Evolutionary conservation across 53 echinoderm and acorn worm species (phyloP).

Genomic region (Apostichopus leukothele): DNA sequence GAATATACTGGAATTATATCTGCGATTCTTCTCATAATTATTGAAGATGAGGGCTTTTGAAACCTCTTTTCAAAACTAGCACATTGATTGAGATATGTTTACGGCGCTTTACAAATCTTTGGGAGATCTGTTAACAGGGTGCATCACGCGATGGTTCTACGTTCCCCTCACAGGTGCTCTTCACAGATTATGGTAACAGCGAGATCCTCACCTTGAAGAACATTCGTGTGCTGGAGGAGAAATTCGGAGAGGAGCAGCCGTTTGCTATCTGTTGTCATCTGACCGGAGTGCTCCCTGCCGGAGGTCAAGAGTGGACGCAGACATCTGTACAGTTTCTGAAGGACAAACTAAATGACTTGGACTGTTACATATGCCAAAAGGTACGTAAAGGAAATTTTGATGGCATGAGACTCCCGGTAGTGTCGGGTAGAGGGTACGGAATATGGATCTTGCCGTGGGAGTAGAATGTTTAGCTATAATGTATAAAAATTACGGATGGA

Average conservation of each 20-base stretch:
- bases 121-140: no score
- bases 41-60: no score
- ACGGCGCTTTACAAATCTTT: no score
- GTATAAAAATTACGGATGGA: no score
- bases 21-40: no score
- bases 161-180: constrained; percentile 61
- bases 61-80: no score
- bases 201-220: constrained; percentile 75
- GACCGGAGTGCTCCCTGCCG: constrained; percentile 79
- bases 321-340: constrained; percentile 87
- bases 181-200: constrained; percentile 86
- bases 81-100: not conserved
- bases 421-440: no score
- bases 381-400: constrained; percentile 31
- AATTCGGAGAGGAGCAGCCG: constrained; percentile 67
- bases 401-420: no score
- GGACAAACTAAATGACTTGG: constrained; percentile 68
- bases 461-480: no score
- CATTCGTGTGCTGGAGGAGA: constrained; percentile 72
- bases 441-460: no score
- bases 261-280: constrained; percentile 93
- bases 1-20: no score
- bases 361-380: constrained; percentile 92
- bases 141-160: no score
- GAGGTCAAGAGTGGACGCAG: constrained; percentile 88